phyloP scores from a whole-genome alignment of 2,113 vertebrate genomes.

The Strix uralensis region DNA sequence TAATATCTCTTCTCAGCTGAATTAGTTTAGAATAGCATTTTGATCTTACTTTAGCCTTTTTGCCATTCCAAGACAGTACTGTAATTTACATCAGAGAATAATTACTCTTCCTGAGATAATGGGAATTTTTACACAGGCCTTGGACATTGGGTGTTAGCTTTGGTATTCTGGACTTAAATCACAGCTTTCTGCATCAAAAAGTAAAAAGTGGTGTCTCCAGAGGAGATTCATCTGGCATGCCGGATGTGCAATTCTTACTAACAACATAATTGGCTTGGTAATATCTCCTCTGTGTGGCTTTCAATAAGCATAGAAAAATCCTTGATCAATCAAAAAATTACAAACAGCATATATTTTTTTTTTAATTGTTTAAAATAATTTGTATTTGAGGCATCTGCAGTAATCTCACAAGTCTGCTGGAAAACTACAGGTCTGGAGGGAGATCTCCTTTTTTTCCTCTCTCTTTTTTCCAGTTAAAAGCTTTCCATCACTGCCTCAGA shows the following conservation, averaged over 20 bases:
- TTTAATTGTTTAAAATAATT: not conserved
- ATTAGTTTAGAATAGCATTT: conserved; percentile 9
- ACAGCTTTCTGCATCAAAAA: conserved; percentile 1
- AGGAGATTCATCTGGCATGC: not conserved
- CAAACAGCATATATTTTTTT: not conserved
- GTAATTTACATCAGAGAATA: conserved; percentile 3
- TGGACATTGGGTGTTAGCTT: not conserved
- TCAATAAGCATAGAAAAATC: not conserved
- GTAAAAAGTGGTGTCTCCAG: not conserved
- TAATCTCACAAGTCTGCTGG: not conserved
- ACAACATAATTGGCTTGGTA: not conserved
- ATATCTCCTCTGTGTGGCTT: not conserved
- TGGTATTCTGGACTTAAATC: not conserved
- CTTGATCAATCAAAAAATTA: not conserved
- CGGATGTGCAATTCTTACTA: not conserved
- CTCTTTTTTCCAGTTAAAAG: conserved; percentile 6
- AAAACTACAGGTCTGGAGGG: not conserved
- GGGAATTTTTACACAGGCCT: conserved; percentile 5
- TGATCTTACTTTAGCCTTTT: conserved; percentile 1
- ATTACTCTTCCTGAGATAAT: conserved; percentile 37
- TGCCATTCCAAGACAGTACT: conserved; percentile 1
- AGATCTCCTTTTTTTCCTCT: not conserved
- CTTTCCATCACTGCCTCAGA: conserved; percentile 12
- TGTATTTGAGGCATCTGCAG: not conserved
- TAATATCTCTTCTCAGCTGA: not conserved